phyloP scores from a whole-genome alignment of 2,888 invertebrate species.

The Aphrophora alni region DNA sequence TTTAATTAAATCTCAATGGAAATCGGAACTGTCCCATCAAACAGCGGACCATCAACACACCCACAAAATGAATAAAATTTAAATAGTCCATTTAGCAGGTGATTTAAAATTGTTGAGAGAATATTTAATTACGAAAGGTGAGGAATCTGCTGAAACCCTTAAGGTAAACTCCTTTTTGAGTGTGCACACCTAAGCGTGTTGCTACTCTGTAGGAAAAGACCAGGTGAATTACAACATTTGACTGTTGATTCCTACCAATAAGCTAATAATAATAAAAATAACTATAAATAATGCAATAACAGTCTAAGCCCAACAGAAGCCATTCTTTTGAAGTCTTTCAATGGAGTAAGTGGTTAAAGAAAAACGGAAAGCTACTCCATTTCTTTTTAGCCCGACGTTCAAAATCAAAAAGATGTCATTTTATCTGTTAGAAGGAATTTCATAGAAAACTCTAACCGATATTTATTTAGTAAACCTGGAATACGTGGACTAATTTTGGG shows the following conservation, averaged over 20 bases:
- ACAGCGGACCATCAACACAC: neutral
- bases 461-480: neutral
- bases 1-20: conserved; percentile 6
- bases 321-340: neutral
- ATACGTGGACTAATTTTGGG: neutral
- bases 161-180: neutral
- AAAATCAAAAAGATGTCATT: neutral
- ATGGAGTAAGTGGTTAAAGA: neutral
- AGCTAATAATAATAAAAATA: neutral
- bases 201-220: neutral
- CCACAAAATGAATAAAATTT: conserved; percentile 6
- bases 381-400: conserved; percentile 13
- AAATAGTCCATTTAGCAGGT: conserved; percentile 19
- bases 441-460: neutral
- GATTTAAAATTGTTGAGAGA: conserved; percentile 21
- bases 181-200: neutral
- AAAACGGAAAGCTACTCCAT: neutral
- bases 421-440: neutral
- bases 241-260: neutral
- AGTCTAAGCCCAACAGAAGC: neutral
- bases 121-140: neutral
- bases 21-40: conserved; percentile 1
- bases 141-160: neutral
- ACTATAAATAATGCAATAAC: neutral
- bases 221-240: conserved; percentile 2